These are phyloP conservation scores for Bombus impatiens DNA, from an alignment of 1,140 invertebrate genomes.

Conservation along the genomic window DNA sequence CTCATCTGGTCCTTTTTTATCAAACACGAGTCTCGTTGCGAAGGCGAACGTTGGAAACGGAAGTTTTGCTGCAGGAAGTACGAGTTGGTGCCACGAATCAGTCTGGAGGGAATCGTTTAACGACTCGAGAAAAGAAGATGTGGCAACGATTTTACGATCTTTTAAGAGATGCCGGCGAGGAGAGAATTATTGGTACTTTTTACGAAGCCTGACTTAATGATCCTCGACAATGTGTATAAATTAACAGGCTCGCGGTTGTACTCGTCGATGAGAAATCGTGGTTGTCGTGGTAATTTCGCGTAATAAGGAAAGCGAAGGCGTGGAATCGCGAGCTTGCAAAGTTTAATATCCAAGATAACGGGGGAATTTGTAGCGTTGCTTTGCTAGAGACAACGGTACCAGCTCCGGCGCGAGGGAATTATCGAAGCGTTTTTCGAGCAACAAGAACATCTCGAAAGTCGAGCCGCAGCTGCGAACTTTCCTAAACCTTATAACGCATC, in stretches of 20 bases:
- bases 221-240: not conserved
- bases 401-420: not conserved
- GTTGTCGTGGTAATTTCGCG: not conserved
- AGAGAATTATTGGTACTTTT: not conserved
- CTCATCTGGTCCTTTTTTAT: not conserved
- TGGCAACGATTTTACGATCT: constrained; percentile 14
- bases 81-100: not conserved
- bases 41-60: not conserved
- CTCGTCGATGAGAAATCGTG: not conserved
- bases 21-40: not conserved
- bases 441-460: constrained; percentile 23
- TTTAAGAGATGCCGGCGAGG: not conserved
- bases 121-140: not conserved
- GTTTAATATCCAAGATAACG: not conserved
- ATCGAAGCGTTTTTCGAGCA: not conserved
- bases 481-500: constrained; percentile 32
- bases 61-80: not conserved
- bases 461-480: constrained; percentile 24
- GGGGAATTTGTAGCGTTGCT: not conserved
- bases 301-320: not conserved
- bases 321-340: not conserved
- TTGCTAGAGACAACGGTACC: no score
- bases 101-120: not conserved
- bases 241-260: no score
- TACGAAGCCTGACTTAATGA: not conserved